A percentile compares a stretch with the other conserved stretches of the same genome.
Evolutionary conservation across 2,888 invertebrate genomes (phyloP).

Genomic region (Rhodophaea formosa): DNA sequence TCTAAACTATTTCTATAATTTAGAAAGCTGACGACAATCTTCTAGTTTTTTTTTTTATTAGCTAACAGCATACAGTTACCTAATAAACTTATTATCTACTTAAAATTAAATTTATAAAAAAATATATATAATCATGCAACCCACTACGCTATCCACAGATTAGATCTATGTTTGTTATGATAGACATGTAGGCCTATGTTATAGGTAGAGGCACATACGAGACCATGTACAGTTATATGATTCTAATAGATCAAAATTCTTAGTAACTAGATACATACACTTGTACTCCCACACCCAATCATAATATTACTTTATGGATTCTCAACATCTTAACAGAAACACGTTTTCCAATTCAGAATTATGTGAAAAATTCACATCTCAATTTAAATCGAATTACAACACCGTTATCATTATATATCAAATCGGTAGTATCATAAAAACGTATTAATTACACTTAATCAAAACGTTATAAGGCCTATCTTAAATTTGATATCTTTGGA

Average conservation of each 20-base stretch:
- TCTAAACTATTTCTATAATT: too few species aligned
- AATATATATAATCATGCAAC: too few species aligned
- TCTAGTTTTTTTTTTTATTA: too few species aligned
- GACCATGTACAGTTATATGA: too few species aligned
- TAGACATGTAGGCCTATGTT: too few species aligned
- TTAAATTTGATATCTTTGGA: not conserved
- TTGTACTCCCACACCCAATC: not conserved
- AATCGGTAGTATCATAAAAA: conserved; percentile 5
- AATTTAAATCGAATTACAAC: conserved; percentile 1
- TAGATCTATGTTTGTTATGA: too few species aligned
- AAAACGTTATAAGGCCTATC: not conserved
- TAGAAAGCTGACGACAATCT: too few species aligned
- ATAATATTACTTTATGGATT: not conserved
- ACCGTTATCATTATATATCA: conserved; percentile 8
- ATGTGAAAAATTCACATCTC: not conserved
- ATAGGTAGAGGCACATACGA: too few species aligned
- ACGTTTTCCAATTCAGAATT: not conserved
- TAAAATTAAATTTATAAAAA: too few species aligned
- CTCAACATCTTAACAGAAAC: not conserved
- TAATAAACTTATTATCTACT: too few species aligned
- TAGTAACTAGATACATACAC: not conserved
- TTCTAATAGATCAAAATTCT: not conserved
- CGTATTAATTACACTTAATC: not conserved
- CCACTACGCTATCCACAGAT: too few species aligned
- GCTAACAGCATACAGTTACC: too few species aligned